Evolutionary conservation across 2,113 vertebrate genomes (phyloP).

Genomic region (Petrocephalus zakoni): DNA sequence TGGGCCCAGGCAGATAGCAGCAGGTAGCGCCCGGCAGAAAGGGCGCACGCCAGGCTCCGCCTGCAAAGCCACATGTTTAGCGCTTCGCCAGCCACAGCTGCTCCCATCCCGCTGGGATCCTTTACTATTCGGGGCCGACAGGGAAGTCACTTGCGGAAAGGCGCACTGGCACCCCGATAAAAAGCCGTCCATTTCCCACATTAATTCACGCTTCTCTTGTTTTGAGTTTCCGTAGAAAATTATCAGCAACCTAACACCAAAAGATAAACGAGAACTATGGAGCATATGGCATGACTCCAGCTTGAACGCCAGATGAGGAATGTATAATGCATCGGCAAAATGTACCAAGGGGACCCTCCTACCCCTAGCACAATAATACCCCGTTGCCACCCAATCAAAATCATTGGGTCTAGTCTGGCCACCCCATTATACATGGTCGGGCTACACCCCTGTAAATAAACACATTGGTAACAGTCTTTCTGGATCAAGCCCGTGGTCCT

Average conservation of each 20-base stretch:
- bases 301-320: no score
- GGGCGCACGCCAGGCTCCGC: background rate
- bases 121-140: background rate
- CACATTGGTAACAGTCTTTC: background rate
- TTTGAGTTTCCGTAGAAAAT: background rate
- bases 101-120: background rate
- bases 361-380: background rate
- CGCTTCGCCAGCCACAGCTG: background rate
- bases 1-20: background rate
- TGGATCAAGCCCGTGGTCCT: background rate
- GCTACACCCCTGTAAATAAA: background rate
- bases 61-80: background rate
- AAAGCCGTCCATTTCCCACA: conserved; percentile 13
- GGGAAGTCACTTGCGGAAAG: conserved; percentile 12
- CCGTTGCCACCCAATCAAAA: background rate
- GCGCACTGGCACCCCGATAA: background rate
- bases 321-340: no score
- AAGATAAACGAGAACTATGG: background rate
- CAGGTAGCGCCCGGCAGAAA: background rate
- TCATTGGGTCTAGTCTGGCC: background rate
- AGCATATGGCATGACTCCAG: no score
- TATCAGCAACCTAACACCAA: background rate
- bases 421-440: background rate
- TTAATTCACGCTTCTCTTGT: conserved; percentile 7
- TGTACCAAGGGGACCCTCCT: no score